phyloP scores from a whole-genome alignment of 2,888 invertebrate genomes.

The Dasypolia templi region DNA sequence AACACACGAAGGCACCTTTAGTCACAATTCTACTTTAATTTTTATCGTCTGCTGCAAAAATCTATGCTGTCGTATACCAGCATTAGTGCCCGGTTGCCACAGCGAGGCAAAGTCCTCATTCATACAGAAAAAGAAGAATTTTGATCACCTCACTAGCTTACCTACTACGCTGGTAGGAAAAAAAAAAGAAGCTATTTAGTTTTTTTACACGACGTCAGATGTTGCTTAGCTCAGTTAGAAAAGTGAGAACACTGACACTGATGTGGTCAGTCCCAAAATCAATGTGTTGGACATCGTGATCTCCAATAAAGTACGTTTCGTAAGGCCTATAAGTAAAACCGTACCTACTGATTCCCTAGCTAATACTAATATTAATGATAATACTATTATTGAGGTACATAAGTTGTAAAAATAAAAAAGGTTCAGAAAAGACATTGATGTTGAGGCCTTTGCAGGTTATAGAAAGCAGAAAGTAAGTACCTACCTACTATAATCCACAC shows the following conservation, averaged over 20 bases:
- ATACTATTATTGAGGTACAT: no score
- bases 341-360: not conserved
- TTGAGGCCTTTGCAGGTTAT: not conserved
- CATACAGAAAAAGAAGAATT: not conserved
- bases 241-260: not conserved
- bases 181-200: not conserved
- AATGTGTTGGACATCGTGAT: not conserved
- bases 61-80: not conserved
- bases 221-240: not conserved
- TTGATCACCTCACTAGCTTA: not conserved
- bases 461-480: not conserved
- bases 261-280: not conserved
- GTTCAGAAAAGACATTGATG: not conserved
- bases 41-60: conserved; percentile 37
- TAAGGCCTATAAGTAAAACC: not conserved
- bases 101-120: no score
- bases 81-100: not conserved
- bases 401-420: not conserved
- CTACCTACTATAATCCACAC: not conserved
- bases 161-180: not conserved
- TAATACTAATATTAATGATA: no score
- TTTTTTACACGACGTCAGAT: not conserved
- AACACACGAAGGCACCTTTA: conserved; percentile 32
- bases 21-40: conserved; percentile 36
- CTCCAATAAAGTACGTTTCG: not conserved